Conservation (phyloP, 1,140 invertebrate genomes). For the Centruroides vittatus region DNA sequence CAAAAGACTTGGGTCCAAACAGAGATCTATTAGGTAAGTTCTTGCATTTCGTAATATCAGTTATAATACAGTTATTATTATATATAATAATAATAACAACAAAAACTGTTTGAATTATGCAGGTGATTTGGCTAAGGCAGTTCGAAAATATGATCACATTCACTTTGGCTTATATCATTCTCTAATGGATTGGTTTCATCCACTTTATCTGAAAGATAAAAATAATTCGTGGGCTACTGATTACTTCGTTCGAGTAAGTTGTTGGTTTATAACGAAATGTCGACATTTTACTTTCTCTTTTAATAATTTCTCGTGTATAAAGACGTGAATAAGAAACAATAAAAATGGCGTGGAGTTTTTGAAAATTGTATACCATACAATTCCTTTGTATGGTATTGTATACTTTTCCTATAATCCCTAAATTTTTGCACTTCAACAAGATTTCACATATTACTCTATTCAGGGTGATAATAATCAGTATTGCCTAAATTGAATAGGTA, state of each 20-base stretch:
- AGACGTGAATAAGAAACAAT: too few species aligned
- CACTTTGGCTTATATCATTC: constrained; percentile 35
- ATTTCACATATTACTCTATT: too few species aligned
- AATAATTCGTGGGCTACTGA: constrained; percentile 19
- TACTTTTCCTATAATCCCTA: too few species aligned
- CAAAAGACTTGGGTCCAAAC: constrained; percentile 69
- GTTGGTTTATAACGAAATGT: constrained; percentile 20
- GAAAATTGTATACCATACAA: too few species aligned
- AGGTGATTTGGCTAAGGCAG: constrained; percentile 31
- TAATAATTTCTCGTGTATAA: background rate
- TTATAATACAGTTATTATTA: too few species aligned
- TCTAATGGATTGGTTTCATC: constrained; percentile 32
- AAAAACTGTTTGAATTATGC: too few species aligned
- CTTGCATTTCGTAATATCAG: background rate
- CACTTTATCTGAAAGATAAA: constrained; percentile 22
- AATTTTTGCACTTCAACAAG: too few species aligned
- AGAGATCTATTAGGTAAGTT: constrained; percentile 53
- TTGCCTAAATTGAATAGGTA: background rate
- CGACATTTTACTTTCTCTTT: background rate
- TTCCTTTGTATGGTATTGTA: too few species aligned
- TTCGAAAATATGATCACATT: constrained; percentile 27
- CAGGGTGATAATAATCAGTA: too few species aligned
- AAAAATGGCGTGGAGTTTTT: too few species aligned
- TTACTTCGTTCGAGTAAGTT: constrained; percentile 18
- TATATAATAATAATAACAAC: too few species aligned